Evolutionary conservation across 2,797 vertebrate genomes (phyloP).

Genomic region (Poeciliopsis turneri): DNA sequence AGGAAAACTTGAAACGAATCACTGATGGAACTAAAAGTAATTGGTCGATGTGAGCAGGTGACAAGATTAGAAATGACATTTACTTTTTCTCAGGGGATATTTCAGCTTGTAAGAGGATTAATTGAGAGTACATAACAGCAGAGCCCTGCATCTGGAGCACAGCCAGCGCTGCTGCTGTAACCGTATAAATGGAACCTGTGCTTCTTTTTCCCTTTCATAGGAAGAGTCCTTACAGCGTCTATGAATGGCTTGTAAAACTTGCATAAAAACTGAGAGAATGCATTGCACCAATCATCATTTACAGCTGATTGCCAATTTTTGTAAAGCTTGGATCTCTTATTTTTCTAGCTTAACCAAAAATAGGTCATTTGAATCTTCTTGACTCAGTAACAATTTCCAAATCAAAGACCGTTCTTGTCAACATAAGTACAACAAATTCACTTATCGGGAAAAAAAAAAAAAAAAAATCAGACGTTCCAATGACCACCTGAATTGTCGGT

Average conservation of each 20-base stretch:
- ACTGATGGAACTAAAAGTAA: neutral
- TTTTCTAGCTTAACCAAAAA: neutral
- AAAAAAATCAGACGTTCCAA: neutral
- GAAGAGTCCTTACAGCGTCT: neutral
- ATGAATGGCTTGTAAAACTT: neutral
- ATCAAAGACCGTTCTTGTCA: neutral
- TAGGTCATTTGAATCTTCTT: neutral
- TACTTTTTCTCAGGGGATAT: neutral
- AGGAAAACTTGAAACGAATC: neutral
- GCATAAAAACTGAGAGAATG: neutral
- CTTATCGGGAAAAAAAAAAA: neutral
- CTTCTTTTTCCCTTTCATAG: neutral
- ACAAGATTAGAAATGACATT: neutral
- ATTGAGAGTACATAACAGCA: neutral
- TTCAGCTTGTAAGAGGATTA: constrained; percentile 13
- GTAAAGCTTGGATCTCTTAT: neutral
- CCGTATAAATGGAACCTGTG: neutral
- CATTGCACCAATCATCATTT: neutral
- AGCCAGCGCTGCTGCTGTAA: neutral
- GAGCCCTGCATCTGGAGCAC: constrained; percentile 3
- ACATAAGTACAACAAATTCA: neutral
- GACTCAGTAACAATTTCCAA: neutral
- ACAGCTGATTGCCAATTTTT: neutral
- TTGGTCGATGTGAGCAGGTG: neutral
- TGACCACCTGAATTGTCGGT: neutral